phyloP scores from a whole-genome alignment of 2,888 invertebrate genomes.

The Leptogaster cylindrica region DNA sequence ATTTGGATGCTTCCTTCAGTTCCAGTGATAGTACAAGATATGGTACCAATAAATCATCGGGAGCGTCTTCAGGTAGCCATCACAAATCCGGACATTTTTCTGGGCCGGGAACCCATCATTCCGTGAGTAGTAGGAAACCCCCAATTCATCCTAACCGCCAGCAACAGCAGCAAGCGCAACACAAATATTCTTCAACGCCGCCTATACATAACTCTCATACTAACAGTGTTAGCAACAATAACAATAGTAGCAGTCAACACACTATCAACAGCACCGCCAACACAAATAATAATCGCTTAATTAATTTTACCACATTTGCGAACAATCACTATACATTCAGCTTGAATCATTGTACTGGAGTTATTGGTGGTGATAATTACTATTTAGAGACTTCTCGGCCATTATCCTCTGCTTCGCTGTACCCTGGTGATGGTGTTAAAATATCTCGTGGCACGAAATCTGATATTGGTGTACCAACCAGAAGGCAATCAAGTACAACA shows the following conservation, averaged over 20 bases:
- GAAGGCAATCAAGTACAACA: conserved; percentile 53
- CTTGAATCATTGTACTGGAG: conserved; percentile 51
- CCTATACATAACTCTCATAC: conserved; percentile 50
- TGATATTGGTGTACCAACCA: conserved; percentile 60
- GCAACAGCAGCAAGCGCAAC: conserved; percentile 55
- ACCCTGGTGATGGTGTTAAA: conserved; percentile 51
- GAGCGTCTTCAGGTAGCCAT: conserved; percentile 62
- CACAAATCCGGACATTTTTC: conserved; percentile 58
- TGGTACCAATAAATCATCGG: conserved; percentile 62
- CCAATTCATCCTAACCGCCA: conserved; percentile 53
- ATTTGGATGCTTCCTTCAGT: conserved; percentile 58
- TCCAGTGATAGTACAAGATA: conserved; percentile 69
- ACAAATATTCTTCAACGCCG: conserved; percentile 45
- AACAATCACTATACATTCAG: conserved; percentile 63
- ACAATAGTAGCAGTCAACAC: conserved; percentile 51
- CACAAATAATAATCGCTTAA: conserved; percentile 53
- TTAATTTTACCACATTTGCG: conserved; percentile 61
- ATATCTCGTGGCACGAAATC: conserved; percentile 58
- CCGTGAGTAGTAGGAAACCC: conserved; percentile 50
- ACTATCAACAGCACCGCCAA: conserved; percentile 56
- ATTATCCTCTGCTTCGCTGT: conserved; percentile 52
- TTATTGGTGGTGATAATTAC: conserved; percentile 46
- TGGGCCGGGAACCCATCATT: conserved; percentile 47
- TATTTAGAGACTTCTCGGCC: conserved; percentile 50
- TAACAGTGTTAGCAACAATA: conserved; percentile 46